These are phyloP conservation scores for Alexandromys fortis DNA, from an alignment of 2,113 vertebrate genomes.

Conservation along the genomic window DNA sequence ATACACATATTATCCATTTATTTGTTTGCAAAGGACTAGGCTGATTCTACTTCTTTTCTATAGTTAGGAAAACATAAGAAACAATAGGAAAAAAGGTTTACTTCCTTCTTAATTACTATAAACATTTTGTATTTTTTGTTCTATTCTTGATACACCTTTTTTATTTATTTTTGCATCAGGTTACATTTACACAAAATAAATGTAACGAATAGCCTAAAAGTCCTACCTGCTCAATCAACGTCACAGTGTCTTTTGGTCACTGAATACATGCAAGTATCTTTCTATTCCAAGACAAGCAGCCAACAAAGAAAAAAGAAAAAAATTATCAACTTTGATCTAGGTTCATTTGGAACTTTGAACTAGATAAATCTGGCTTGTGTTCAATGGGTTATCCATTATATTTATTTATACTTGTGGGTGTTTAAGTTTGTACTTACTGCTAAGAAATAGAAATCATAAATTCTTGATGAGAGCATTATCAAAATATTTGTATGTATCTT, in stretches of 20 bases:
- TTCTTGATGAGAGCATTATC: not conserved
- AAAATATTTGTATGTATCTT: too few species aligned
- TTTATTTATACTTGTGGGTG: not conserved
- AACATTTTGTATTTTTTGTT: not conserved
- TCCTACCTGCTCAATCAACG: not conserved
- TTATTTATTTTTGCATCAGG: not conserved
- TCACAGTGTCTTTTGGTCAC: not conserved
- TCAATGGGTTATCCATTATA: not conserved
- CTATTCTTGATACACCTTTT: not conserved
- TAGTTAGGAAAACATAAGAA: not conserved
- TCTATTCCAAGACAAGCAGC: not conserved
- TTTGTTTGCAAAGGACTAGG: not conserved
- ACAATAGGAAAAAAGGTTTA: too few species aligned
- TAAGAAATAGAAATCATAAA: not conserved
- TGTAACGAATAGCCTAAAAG: not conserved
- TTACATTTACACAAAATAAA: not conserved
- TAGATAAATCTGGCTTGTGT: not conserved
- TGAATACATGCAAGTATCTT: not conserved
- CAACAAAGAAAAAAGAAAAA: not conserved
- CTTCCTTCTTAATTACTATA: too few species aligned
- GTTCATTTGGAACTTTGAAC: not conserved
- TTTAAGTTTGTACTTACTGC: not conserved
- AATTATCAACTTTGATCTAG: not conserved
- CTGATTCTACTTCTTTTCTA: not conserved
- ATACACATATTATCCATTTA: too few species aligned